Evolutionary conservation across 2,888 invertebrate species (phyloP).

Genomic region (Eremobia ochroleuca): DNA sequence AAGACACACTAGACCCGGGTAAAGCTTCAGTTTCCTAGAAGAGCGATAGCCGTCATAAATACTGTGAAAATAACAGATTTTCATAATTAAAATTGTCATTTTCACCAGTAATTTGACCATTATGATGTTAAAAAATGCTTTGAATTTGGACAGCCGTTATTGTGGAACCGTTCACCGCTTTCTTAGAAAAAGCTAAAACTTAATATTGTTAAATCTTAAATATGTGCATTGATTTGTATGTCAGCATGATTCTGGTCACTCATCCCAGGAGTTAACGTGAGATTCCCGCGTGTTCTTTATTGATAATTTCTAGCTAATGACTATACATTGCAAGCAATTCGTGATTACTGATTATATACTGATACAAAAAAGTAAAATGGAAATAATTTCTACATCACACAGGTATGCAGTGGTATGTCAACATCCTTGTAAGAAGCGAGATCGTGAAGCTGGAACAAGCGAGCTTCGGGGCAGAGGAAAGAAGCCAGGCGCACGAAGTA

Average conservation of each 20-base stretch:
- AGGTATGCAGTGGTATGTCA: constrained; percentile 86
- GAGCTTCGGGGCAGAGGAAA: constrained; percentile 59
- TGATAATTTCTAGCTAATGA: background rate
- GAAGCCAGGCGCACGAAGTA: constrained; percentile 62
- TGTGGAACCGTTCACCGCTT: background rate
- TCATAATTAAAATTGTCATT: background rate
- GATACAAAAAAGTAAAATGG: background rate
- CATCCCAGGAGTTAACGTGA: background rate
- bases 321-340: background rate
- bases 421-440: constrained; percentile 86
- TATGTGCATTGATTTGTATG: background rate
- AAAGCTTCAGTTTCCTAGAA: no score
- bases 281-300: background rate
- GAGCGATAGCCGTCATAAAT: background rate
- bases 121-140: no score
- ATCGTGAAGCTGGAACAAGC: constrained; percentile 81
- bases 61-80: background rate
- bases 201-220: background rate
- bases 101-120: no score
- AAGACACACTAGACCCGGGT: background rate
- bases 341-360: background rate
- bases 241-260: background rate
- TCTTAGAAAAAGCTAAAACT: background rate
- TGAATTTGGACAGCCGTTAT: no score
- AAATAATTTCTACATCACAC: constrained; percentile 27